Percentiles rank a stretch among this genome's conserved stretches.
These are phyloP conservation scores for Cyphomyrus plagiostoma DNA, from an alignment of 2,113 vertebrate species.

Conservation along the genomic window DNA sequence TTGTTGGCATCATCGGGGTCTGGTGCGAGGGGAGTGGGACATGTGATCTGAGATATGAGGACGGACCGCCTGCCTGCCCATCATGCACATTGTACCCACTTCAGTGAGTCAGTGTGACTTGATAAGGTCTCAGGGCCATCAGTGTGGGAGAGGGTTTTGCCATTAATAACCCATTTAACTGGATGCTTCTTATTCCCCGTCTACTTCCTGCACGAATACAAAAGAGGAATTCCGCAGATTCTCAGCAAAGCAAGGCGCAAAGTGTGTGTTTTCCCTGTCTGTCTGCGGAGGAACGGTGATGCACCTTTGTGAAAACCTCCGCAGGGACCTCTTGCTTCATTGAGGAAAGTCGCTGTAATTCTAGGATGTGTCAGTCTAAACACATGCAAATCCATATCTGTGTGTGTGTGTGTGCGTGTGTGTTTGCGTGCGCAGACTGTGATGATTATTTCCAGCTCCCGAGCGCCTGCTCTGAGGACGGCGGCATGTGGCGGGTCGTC, in stretches of 20 bases:
- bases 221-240: background rate
- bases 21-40: background rate
- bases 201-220: background rate
- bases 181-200: background rate
- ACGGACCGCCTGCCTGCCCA: background rate
- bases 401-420: constrained; percentile 1
- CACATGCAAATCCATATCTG: background rate
- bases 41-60: background rate
- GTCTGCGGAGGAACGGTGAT: background rate
- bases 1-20: background rate
- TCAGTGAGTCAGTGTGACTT: background rate
- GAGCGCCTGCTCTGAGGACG: background rate
- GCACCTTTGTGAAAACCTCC: background rate
- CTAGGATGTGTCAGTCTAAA: background rate
- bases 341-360: background rate
- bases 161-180: background rate
- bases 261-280: background rate
- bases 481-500: background rate
- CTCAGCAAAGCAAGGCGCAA: background rate
- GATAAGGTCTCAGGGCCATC: background rate
- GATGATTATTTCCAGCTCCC: background rate
- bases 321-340: background rate
- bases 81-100: background rate
- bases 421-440: background rate
- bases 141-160: background rate